Conservation (phyloP, 2,888 invertebrate species). For the Lucinisca nassula region DNA sequence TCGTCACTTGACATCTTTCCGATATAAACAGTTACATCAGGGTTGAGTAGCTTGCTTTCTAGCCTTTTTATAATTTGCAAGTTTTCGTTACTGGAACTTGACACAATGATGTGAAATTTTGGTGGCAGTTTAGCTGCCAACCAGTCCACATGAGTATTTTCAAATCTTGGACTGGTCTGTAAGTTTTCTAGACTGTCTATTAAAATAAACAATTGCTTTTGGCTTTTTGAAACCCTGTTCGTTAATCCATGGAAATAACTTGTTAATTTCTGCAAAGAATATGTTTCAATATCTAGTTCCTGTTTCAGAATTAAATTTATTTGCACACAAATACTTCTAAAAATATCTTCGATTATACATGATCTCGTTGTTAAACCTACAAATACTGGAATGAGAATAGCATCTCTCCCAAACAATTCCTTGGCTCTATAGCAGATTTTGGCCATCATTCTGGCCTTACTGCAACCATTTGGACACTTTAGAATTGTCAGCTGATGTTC, state of each 20-base stretch:
- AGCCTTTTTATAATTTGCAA: conserved; percentile 43
- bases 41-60: conserved; percentile 57
- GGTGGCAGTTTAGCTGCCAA: conserved; percentile 74
- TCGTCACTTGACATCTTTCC: conserved; percentile 60
- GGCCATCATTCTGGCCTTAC: conserved; percentile 64
- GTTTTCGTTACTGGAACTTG: conserved; percentile 63
- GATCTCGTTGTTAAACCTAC: conserved; percentile 67
- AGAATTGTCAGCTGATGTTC: conserved; percentile 71
- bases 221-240: conserved; percentile 73
- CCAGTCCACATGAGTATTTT: conserved; percentile 75
- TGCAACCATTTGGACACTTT: conserved; percentile 63
- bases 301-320: conserved; percentile 68
- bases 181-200: conserved; percentile 78
- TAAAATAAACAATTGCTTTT: conserved; percentile 64
- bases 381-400: conserved; percentile 67
- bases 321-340: conserved; percentile 66
- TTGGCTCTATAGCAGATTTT: conserved; percentile 63
- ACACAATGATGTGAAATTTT: conserved; percentile 77
- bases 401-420: conserved; percentile 70
- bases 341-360: conserved; percentile 55
- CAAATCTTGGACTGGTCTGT: conserved; percentile 62
- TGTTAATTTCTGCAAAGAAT: conserved; percentile 59
- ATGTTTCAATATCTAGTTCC: conserved; percentile 70
- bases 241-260: conserved; percentile 78
- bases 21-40: conserved; percentile 59